Evolutionary conservation across 2,113 vertebrate species (phyloP).

Genomic region (Passer domesticus): DNA sequence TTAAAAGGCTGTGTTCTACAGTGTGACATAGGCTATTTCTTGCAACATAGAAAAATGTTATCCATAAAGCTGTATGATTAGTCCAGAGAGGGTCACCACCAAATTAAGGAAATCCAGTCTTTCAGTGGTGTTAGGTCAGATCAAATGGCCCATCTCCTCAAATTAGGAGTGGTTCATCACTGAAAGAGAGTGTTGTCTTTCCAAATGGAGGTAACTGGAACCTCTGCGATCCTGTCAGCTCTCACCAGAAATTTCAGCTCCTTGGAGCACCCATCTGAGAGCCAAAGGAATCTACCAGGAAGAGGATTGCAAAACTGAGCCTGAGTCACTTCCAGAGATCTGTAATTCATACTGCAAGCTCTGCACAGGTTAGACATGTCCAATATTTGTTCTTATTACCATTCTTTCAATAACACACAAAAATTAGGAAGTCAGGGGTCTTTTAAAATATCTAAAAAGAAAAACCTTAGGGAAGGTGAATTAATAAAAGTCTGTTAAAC

Average conservation of each 20-base stretch:
- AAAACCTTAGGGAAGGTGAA: not conserved
- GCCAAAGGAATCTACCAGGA: fast-evolving
- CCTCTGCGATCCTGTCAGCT: not conserved
- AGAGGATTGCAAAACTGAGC: not conserved
- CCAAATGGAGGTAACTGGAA: not conserved
- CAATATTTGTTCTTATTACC: not conserved
- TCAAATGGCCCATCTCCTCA: not conserved
- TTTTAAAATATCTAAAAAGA: not conserved
- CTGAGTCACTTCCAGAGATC: not conserved
- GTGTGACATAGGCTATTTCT: not conserved
- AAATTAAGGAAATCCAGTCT: not conserved
- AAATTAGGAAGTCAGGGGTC: not conserved
- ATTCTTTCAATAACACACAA: not conserved
- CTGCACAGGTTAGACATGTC: not conserved
- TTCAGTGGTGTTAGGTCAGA: not conserved
- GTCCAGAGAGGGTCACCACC: not conserved
- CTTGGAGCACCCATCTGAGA: not conserved
- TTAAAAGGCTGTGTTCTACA: not conserved
- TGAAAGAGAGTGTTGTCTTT: not conserved
- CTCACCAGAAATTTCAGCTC: not conserved
- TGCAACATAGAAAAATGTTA: not conserved
- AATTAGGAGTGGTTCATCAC: not conserved
- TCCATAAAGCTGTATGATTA: not conserved
- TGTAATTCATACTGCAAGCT: not conserved
- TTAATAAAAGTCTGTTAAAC: constrained; percentile 29